These are phyloP conservation scores for Acronicta aceris DNA, from an alignment of 2,888 invertebrate genomes.

Conservation along the genomic window DNA sequence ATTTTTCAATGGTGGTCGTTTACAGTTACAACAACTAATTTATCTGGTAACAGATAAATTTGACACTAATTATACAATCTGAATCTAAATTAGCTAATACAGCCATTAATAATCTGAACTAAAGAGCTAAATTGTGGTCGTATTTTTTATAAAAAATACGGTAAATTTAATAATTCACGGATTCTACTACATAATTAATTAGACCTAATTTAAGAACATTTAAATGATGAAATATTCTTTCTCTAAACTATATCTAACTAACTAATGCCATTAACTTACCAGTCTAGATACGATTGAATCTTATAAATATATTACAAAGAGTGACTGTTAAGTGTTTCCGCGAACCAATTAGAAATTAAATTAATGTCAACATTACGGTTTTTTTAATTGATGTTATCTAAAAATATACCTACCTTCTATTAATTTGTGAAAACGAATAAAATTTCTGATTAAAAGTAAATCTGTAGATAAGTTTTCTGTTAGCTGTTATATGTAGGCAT, in stretches of 20 bases:
- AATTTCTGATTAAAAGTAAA: no score
- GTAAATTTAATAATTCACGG: neutral
- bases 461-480: no score
- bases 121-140: neutral
- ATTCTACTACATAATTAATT: neutral
- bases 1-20: constrained; percentile 3
- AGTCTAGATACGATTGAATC: neutral
- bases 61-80: constrained; percentile 15
- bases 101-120: neutral
- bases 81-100: constrained; percentile 3
- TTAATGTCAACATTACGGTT: no score
- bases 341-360: neutral
- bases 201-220: neutral
- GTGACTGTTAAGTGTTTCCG: neutral
- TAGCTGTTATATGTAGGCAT: no score
- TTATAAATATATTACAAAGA: neutral
- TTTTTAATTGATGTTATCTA: no score
- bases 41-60: constrained; percentile 16
- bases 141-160: neutral
- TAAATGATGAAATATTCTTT: neutral
- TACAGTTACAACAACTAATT: constrained; percentile 9
- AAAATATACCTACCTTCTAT: no score
- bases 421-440: no score
- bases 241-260: neutral
- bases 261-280: neutral